Conservation (phyloP, 2,888 invertebrate species). For the Diogma glabrata region DNA sequence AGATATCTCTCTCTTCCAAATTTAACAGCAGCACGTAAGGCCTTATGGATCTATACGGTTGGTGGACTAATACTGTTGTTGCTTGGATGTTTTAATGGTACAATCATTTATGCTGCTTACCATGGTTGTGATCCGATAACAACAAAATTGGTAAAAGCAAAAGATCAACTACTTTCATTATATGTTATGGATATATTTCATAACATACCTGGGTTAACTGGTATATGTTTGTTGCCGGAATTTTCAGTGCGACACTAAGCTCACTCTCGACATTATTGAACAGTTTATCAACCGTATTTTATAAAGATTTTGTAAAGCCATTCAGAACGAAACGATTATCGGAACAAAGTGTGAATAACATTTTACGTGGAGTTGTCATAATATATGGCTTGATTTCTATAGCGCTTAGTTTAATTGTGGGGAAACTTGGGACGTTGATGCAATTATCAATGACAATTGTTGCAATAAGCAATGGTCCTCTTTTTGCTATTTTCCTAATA, state of each 20-base stretch:
- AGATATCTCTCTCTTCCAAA: slow-evolving; percentile 66
- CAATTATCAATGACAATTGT: slow-evolving; percentile 46
- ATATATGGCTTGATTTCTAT: slow-evolving; percentile 16
- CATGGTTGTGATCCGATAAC: slow-evolving; percentile 67
- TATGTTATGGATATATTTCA: slow-evolving; percentile 77
- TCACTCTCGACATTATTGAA: slow-evolving; percentile 42
- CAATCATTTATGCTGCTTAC: slow-evolving; percentile 62
- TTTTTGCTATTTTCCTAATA: slow-evolving; percentile 57
- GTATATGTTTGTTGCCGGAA: slow-evolving; percentile 76
- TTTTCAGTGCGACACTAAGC: slow-evolving; percentile 77
- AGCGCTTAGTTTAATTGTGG: slow-evolving; percentile 45
- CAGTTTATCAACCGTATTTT: slow-evolving; percentile 11
- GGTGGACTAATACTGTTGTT: slow-evolving; percentile 47
- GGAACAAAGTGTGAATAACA: background rate
- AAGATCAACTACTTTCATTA: slow-evolving; percentile 69
- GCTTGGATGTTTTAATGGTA: slow-evolving; percentile 55
- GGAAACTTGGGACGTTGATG: slow-evolving; percentile 53
- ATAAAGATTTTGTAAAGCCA: slow-evolving; percentile 16
- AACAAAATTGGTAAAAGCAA: slow-evolving; percentile 63
- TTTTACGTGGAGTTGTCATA: slow-evolving; percentile 16
- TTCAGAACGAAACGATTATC: background rate
- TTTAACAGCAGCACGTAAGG: slow-evolving; percentile 54
- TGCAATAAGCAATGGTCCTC: slow-evolving; percentile 49
- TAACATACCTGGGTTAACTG: slow-evolving; percentile 67
- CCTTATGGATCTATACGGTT: slow-evolving; percentile 51